A percentile compares a stretch with the other conserved stretches of the same genome.
phyloP scores from a whole-genome alignment of 2,888 invertebrate genomes.

The Epinotia ramella region DNA sequence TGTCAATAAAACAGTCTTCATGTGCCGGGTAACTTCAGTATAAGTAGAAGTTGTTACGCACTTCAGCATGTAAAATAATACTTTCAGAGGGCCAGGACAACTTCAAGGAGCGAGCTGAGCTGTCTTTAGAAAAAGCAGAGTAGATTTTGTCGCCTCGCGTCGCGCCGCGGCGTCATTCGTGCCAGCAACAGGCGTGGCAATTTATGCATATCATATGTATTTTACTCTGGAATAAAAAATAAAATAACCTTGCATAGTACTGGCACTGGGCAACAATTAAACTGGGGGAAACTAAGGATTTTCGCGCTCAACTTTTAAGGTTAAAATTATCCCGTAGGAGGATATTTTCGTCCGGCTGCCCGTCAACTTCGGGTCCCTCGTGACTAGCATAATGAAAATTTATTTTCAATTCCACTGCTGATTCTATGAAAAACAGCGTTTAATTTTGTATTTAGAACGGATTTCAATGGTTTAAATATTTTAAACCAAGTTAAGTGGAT shows the following conservation, averaged over 20 bases:
- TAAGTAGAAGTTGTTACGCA: too few species aligned
- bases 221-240: too few species aligned
- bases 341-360: conserved; percentile 51
- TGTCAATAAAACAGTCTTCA: too few species aligned
- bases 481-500: background rate
- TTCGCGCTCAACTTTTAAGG: conserved; percentile 25
- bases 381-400: conserved; percentile 62
- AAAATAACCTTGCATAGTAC: background rate
- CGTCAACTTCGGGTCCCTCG: conserved; percentile 55
- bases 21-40: too few species aligned
- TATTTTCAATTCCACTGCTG: conserved; percentile 54
- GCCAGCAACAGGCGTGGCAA: too few species aligned
- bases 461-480: conserved; percentile 21
- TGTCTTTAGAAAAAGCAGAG: too few species aligned
- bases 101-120: too few species aligned
- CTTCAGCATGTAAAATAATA: too few species aligned
- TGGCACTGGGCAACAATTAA: background rate
- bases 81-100: too few species aligned
- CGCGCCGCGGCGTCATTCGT: too few species aligned
- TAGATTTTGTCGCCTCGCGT: too few species aligned
- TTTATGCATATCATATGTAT: too few species aligned
- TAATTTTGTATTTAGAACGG: conserved; percentile 19
- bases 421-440: conserved; percentile 12
- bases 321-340: conserved; percentile 48
- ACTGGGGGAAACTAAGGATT: conserved; percentile 6